phyloP scores from a whole-genome alignment of 2,113 vertebrate genomes.

The Ciconia stormi region DNA sequence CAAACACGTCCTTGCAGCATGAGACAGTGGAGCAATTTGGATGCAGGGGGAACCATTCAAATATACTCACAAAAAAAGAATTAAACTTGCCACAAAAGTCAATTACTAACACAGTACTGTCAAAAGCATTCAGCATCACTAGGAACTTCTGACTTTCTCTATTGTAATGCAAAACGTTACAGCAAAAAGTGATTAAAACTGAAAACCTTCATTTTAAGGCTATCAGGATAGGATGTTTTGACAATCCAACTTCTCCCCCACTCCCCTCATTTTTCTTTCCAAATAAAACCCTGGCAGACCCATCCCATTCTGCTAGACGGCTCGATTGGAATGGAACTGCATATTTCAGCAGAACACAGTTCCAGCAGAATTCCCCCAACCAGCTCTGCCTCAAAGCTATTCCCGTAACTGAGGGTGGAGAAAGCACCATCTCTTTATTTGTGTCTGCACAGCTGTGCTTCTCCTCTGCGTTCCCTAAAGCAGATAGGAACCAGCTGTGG shows the following conservation, averaged over 20 bases:
- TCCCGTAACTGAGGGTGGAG: background rate
- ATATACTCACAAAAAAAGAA: background rate
- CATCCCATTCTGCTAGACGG: background rate
- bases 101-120: background rate
- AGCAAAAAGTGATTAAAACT: background rate
- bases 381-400: background rate
- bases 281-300: background rate
- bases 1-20: background rate
- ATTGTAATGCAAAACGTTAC: background rate
- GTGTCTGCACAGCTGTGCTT: background rate
- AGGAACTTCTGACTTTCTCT: background rate
- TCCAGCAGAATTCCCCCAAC: conserved; percentile 18
- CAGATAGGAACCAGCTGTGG: background rate
- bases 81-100: background rate
- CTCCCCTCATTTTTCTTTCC: background rate
- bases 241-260: background rate
- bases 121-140: background rate
- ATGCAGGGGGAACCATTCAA: background rate
- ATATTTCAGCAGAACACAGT: background rate
- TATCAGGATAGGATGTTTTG: background rate
- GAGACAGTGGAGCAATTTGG: background rate
- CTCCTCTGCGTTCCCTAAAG: background rate
- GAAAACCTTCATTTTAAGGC: background rate
- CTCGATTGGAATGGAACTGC: background rate
- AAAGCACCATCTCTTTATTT: background rate